These are phyloP conservation scores for Ataeniobius toweri DNA, from an alignment of 2,797 vertebrate genomes.

Conservation along the genomic window DNA sequence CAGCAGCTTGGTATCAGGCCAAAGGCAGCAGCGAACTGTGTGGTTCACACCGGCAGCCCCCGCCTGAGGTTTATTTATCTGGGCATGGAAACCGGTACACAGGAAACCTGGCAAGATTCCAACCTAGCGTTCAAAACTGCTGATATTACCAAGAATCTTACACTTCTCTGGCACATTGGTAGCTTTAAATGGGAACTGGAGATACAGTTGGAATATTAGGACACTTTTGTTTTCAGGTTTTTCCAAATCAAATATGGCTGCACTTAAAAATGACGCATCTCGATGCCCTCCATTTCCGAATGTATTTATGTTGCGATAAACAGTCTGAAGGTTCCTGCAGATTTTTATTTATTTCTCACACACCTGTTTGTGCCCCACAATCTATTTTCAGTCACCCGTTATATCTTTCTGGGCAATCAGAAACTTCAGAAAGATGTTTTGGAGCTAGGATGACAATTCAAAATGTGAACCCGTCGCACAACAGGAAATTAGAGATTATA, in stretches of 20 bases:
- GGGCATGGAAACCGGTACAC: conserved; percentile 70
- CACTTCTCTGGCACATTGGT: conserved; percentile 68
- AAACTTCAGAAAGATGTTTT: conserved; percentile 41
- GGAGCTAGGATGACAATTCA: conserved; percentile 53
- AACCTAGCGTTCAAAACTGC: conserved; percentile 63
- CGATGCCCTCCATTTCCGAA: conserved; percentile 13
- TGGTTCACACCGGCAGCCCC: conserved; percentile 70
- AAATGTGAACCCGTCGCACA: conserved; percentile 54
- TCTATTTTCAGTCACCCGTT: conserved; percentile 49
- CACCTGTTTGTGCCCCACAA: conserved; percentile 37
- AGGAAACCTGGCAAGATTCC: conserved; percentile 68
- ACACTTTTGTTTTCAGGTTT: conserved; percentile 27
- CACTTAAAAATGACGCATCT: conserved; percentile 8
- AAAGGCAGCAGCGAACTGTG: conserved; percentile 69
- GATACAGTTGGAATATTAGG: conserved; percentile 36
- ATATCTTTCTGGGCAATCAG: conserved; percentile 48
- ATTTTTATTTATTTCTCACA: conserved; percentile 37
- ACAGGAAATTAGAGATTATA: conserved; percentile 62
- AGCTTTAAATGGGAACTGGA: conserved; percentile 75
- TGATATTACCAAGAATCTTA: conserved; percentile 78
- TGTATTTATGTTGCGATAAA: conserved; percentile 12
- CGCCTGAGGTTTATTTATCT: conserved; percentile 80
- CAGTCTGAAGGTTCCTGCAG: conserved; percentile 12
- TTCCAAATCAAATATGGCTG: conserved; percentile 22
- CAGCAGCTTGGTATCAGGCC: conserved; percentile 76